Conservation (phyloP, 2,888 invertebrate species). For the Mythimna pallens region DNA sequence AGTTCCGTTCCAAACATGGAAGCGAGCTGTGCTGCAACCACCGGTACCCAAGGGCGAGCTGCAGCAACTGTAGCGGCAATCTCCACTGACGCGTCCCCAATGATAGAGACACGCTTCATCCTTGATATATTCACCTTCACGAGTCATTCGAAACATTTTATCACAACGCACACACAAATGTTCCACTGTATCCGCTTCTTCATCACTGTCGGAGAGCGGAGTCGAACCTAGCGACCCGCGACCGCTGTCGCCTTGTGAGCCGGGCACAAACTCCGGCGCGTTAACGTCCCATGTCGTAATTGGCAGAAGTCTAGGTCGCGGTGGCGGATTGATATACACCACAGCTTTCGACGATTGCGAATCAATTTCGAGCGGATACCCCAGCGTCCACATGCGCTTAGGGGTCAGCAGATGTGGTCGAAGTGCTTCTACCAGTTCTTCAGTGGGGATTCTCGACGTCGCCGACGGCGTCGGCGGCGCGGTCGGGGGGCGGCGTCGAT, state of each 20-base stretch:
- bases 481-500: constrained; percentile 85
- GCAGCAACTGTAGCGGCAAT: constrained; percentile 92
- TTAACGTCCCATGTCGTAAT: constrained; percentile 91
- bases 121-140: constrained; percentile 93
- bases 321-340: constrained; percentile 91
- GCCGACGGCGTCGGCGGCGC: constrained; percentile 86
- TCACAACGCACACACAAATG: constrained; percentile 94
- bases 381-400: constrained; percentile 92
- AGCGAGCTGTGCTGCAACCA: constrained; percentile 92
- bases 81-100: constrained; percentile 94
- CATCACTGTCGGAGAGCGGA: constrained; percentile 90
- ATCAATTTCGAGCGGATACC: constrained; percentile 93
- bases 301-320: constrained; percentile 82
- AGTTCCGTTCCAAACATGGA: constrained; percentile 95
- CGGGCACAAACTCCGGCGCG: constrained; percentile 93
- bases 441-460: constrained; percentile 90
- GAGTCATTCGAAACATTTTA: constrained; percentile 93
- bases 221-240: constrained; percentile 90
- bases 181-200: constrained; percentile 90
- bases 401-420: constrained; percentile 91
- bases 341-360: constrained; percentile 91
- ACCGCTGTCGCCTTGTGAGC: constrained; percentile 89
- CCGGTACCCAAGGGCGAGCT: constrained; percentile 83
- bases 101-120: constrained; percentile 96
- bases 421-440: constrained; percentile 90